Base-by-base conservation (phyloP, 2,888 invertebrate species). In the Fragum sueziense region DNA sequence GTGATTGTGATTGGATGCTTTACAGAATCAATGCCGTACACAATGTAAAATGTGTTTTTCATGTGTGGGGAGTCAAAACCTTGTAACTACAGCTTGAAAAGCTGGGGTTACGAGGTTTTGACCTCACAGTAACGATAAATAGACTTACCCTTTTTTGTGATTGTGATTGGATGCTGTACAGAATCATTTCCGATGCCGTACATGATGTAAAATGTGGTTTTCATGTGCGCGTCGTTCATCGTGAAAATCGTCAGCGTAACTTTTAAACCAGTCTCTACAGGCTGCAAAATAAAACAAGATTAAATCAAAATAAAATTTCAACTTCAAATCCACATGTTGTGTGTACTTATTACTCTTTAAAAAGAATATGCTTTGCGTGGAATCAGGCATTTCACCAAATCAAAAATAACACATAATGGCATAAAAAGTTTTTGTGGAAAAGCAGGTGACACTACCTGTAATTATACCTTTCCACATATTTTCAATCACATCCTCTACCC, bases 1-100 rank as follows among this genome's bases (percentile, higher is more conserved):
- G 72, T 20, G 3, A 77, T 25, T n/a, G 33, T 41, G 9, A 78
- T 4, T 31, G 78, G 71, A n/a, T 57, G 7, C 27, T 57, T 17
- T 29, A 74, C 71, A 4, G 71, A 57, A 22, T 71, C 79, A 2
- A 37, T n/a, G 2, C 78, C 81, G 52, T 81, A 81, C 54, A 29
- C 62, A n/a, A 81, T 31, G 34, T 57, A 78, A 54, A 68, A 81
- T 22, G 57, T 41, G 3, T 65, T 78, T 6, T n/a, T 27, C 51
- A 78, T 75, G 31, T 78, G 75, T 3, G n/a, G 20, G 6, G 34
- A 4, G 31, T 57, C n/a, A n/a, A n/a, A n/a, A n/a, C n/a, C n/a
- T n/a, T n/a, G n/a, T n/a, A n/a, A n/a, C n/a, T n/a, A n/a, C n/a
- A n/a, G n/a, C n/a, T n/a, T n/a, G n/a, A n/a, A n/a, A n/a, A n/a